A percentile compares a stretch with the other conserved stretches of the same genome.
Evolutionary conservation across 2,888 invertebrate species (phyloP).

Genomic region (Drosophila sordidula): DNA sequence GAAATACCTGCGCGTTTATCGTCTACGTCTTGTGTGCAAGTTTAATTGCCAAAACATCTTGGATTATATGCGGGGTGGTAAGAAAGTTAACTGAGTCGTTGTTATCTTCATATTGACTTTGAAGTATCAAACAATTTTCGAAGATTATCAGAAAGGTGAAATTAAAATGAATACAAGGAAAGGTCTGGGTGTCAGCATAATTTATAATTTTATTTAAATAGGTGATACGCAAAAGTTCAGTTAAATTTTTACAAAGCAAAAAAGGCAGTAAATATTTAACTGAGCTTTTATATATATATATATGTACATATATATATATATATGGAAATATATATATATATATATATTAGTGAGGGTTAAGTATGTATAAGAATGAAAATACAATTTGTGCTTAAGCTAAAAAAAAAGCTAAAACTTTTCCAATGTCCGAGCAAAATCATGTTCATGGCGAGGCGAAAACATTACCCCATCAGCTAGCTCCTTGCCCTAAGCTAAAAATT

Average conservation of each 20-base stretch:
- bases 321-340: neutral
- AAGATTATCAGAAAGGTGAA: slow-evolving; percentile 56
- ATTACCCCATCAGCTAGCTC: neutral
- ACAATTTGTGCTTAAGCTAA: slow-evolving; percentile 54
- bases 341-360: slow-evolving; percentile 16
- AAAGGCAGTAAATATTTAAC: no score
- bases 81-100: slow-evolving; percentile 42
- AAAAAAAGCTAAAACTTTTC: slow-evolving; percentile 52
- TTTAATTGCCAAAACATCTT: slow-evolving; percentile 58
- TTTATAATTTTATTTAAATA: slow-evolving; percentile 68
- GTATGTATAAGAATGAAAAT: slow-evolving; percentile 40
- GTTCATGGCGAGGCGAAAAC: slow-evolving; percentile 25
- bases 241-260: no score
- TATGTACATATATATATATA: no score
- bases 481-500: slow-evolving; percentile 60
- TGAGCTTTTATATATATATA: no score
- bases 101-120: slow-evolving; percentile 79
- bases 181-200: slow-evolving; percentile 34
- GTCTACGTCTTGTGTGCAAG: slow-evolving; percentile 43
- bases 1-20: slow-evolving; percentile 54
- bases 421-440: slow-evolving; percentile 71
- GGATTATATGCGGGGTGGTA: slow-evolving; percentile 13
- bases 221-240: no score
- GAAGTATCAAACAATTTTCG: slow-evolving; percentile 70
- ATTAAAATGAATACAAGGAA: slow-evolving; percentile 45